These are phyloP conservation scores for Aporrectodea caliginosa DNA, from an alignment of 1,140 invertebrate genomes.

Conservation along the genomic window DNA sequence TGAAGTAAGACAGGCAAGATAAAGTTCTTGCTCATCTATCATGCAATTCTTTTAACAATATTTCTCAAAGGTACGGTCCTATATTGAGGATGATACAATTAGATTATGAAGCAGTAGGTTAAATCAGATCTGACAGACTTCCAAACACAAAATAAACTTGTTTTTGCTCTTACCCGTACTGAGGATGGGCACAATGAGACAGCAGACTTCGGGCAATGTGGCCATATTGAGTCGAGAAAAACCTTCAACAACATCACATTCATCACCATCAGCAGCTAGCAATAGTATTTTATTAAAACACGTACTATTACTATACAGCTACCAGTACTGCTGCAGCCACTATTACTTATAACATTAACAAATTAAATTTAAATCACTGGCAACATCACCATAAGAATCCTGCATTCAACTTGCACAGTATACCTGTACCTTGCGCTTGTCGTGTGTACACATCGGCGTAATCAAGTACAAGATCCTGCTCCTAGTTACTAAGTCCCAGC, in stretches of 20 bases:
- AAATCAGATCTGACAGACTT: background rate
- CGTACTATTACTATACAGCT: background rate
- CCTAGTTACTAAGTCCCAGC: too few species aligned
- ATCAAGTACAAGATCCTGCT: too few species aligned
- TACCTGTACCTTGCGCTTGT: too few species aligned
- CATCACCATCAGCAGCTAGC: background rate
- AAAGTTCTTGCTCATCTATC: background rate
- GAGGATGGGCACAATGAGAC: constrained; percentile 11
- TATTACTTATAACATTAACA: background rate
- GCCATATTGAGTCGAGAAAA: constrained; percentile 3
- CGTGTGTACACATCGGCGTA: too few species aligned
- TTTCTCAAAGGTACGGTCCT: background rate
- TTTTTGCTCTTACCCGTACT: background rate
- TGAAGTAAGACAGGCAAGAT: background rate
- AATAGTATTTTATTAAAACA: background rate
- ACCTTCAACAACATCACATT: background rate
- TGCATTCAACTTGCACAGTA: background rate
- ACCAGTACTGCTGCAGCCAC: background rate
- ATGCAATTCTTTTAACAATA: background rate
- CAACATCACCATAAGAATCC: background rate
- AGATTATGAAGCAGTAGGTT: background rate
- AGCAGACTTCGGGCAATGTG: constrained; percentile 3
- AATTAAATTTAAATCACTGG: background rate
- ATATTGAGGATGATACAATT: background rate
- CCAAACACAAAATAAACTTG: background rate